phyloP scores from a whole-genome alignment of 2,888 invertebrate genomes.

The Leptopilina myrica region DNA sequence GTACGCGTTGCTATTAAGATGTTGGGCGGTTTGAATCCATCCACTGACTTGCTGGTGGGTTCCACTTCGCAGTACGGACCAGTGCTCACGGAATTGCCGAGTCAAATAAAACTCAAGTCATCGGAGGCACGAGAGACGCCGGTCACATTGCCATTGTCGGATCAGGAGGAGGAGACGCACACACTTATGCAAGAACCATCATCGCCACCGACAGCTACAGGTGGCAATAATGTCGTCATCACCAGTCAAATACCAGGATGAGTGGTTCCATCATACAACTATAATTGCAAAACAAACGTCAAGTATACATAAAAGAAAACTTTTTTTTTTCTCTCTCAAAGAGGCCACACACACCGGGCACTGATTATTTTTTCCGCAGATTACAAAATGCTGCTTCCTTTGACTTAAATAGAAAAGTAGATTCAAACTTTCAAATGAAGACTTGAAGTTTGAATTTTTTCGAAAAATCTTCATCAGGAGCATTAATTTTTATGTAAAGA shows the following conservation, averaged over 20 bases:
- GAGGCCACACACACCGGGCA: background rate
- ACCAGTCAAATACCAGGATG: constrained; percentile 70
- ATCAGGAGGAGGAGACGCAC: constrained; percentile 74
- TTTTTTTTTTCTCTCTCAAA: constrained; percentile 6
- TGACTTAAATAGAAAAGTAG: constrained; percentile 7
- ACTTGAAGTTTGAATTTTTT: background rate
- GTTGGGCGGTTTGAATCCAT: constrained; percentile 77
- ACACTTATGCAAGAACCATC: constrained; percentile 72
- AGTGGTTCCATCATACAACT: constrained; percentile 48
- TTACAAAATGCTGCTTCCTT: constrained; percentile 25
- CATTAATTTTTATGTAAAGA: constrained; percentile 10
- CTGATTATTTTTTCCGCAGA: constrained; percentile 21
- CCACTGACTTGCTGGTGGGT: constrained; percentile 77
- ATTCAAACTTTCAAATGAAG: background rate
- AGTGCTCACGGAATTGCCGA: constrained; percentile 75
- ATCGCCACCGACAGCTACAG: constrained; percentile 57
- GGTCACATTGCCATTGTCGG: constrained; percentile 69
- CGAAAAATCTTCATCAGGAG: constrained; percentile 14
- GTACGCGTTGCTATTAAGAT: constrained; percentile 75
- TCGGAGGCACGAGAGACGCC: constrained; percentile 61
- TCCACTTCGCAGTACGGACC: constrained; percentile 77
- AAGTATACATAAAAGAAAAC: no score
- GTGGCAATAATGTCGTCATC: constrained; percentile 63
- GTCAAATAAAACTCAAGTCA: constrained; percentile 71
- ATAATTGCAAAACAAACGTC: no score